A percentile compares a stretch with the other conserved stretches of the same genome.
Conservation (phyloP, 1,140 invertebrate genomes). For the Helicoverpa armigera region DNA sequence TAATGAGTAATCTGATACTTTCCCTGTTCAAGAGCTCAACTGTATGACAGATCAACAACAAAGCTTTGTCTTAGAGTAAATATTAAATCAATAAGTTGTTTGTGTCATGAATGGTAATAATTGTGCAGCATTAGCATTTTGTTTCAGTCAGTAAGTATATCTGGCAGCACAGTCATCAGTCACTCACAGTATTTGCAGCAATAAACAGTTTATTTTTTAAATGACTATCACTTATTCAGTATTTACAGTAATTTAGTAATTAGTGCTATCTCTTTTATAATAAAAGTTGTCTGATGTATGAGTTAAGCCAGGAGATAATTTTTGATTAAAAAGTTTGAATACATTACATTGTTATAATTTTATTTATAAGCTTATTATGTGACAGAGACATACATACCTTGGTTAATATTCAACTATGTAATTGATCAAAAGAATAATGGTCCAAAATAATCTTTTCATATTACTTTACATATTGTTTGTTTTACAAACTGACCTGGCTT, state of each 20-base stretch:
- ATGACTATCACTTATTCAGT: not conserved
- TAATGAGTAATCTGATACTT: not conserved
- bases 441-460: too few relatives aligned
- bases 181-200: not conserved
- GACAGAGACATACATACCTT: too few relatives aligned
- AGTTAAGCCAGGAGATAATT: not conserved
- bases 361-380: too few relatives aligned
- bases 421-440: too few relatives aligned
- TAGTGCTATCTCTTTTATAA: not conserved
- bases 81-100: conserved; percentile 12
- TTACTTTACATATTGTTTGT: not conserved
- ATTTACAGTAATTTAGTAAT: not conserved
- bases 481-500: not conserved
- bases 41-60: not conserved
- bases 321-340: not conserved
- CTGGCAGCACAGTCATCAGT: not conserved
- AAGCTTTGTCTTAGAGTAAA: not conserved
- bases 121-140: conserved; percentile 1
- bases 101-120: conserved; percentile 7
- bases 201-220: not conserved
- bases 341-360: too few relatives aligned
- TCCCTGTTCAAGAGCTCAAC: not conserved
- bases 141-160: conserved; percentile 2
- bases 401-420: too few relatives aligned
- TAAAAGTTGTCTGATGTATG: not conserved